Conservation (phyloP, 2,888 invertebrate genomes). For the Campoplex nolae region DNA sequence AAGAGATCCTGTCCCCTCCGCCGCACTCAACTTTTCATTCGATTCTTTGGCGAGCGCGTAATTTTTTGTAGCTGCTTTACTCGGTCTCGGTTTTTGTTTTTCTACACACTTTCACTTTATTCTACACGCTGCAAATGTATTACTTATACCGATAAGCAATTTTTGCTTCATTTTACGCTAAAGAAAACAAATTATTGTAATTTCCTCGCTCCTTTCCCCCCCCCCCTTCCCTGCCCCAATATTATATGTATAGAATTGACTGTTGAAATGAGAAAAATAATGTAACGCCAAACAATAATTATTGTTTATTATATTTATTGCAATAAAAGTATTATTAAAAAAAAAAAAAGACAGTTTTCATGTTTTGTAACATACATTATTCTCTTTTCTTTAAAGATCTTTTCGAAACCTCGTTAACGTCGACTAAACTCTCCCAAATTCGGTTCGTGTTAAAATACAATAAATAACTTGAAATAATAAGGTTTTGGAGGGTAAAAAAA, state of each 20-base stretch:
- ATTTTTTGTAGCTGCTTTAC: constrained; percentile 76
- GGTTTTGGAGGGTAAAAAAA: too few species aligned
- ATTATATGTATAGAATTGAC: constrained; percentile 80
- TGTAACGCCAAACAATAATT: constrained; percentile 81
- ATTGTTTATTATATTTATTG: constrained; percentile 82
- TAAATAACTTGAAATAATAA: too few species aligned
- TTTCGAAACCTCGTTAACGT: too few species aligned
- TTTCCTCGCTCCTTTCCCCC: constrained; percentile 52
- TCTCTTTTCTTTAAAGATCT: not conserved
- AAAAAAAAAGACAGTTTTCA: constrained; percentile 70
- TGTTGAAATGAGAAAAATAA: constrained; percentile 74
- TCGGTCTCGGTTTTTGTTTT: constrained; percentile 67
- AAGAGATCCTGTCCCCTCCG: constrained; percentile 35
- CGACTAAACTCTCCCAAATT: too few species aligned
- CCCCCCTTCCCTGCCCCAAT: constrained; percentile 56
- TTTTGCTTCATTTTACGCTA: constrained; percentile 78
- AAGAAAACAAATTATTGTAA: constrained; percentile 75
- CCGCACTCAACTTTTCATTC: constrained; percentile 1
- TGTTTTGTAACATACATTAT: constrained; percentile 3
- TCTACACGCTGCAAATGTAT: constrained; percentile 78
- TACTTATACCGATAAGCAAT: constrained; percentile 76
- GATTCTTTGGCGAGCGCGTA: constrained; percentile 30
- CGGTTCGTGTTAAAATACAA: too few species aligned
- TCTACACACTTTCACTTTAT: constrained; percentile 72
- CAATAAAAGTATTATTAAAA: constrained; percentile 80